Evolutionary conservation across 2,888 invertebrate genomes (phyloP), one percentile per base, ranked within the genome.

Genomic region (Drosophila colorata): DNA sequence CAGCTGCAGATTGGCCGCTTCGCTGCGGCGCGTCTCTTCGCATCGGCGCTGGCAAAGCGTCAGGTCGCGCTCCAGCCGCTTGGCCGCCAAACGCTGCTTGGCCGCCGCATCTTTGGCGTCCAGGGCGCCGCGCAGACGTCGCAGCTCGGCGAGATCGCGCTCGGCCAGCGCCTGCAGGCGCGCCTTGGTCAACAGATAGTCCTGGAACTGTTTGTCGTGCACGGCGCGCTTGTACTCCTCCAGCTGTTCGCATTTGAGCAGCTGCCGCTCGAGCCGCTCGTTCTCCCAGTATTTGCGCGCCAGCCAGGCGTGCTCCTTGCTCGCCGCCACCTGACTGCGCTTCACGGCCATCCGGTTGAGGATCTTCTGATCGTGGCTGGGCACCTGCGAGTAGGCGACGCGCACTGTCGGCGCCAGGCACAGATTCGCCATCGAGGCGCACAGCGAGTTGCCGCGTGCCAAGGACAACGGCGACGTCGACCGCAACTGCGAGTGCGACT

Each of bases 241-340:
- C 79, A 90, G 84, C 70, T 92, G 92, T 55, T 92, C 90, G 69
- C 89, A 91, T 48, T 91, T 91, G 2, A 91, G 69, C n/a, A 91
- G 74, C 63, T 92, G 89, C 1, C 92, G 87, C 71, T 91, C 91
- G 60, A 90, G 87, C 18, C 91, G 91, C 65, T 92, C 93, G 56
- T 92, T 91, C 67, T 92, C 92, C 92, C 92, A 92, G 66, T 90
- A 91, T 64, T 92, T 92, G 8, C 91, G 85, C 2, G 92, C 92
- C 52, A 92, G 69, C 91, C 91, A 92, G 5, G 92, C 90, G 56
- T 92, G 91, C 63, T 92, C 92, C 53, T 90, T 90, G 16, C 88
- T 86, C 18, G 84, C 58, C 0, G 88, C 84, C 66, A 90, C 86
- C 44, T 92, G 90, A 38, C 81, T 89, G 0, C 92, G 90, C 69